Evolutionary conservation across 2,113 vertebrate species (phyloP).

Genomic region (Alethe diademata): DNA sequence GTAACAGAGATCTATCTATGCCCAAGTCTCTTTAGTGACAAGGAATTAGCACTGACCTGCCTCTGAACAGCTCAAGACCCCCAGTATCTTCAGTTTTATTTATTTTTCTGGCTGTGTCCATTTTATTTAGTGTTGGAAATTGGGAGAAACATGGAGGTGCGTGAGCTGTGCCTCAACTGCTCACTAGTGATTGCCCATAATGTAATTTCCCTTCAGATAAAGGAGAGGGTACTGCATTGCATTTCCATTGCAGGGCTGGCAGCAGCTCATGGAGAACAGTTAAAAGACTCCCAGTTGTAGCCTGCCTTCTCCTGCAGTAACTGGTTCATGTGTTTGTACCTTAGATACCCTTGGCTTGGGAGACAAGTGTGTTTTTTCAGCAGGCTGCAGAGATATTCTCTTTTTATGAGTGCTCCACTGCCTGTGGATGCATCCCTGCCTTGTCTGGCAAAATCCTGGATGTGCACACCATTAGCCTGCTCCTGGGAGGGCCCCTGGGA

Average conservation of each 20-base stretch:
- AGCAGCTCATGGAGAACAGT: not conserved
- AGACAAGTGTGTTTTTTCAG: not conserved
- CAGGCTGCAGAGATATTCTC: not conserved
- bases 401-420: not conserved
- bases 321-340: not conserved
- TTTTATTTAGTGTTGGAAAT: not conserved
- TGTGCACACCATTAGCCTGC: not conserved
- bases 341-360: not conserved
- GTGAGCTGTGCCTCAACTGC: rapidly evolving
- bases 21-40: not conserved
- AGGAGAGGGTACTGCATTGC: not conserved
- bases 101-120: not conserved
- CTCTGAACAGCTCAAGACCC: not conserved
- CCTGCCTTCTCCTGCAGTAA: not conserved
- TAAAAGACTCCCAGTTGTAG: not conserved
- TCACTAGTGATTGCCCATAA: not conserved
- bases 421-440: not conserved
- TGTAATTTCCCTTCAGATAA: not conserved
- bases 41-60: not conserved
- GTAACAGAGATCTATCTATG: not conserved
- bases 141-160: rapidly evolving
- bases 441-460: not conserved
- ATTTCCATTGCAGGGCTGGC: not conserved
- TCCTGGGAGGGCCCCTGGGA: not conserved
- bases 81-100: not conserved